Conservation (phyloP, 2,888 invertebrate species). For the Dryobotodes eremita region DNA sequence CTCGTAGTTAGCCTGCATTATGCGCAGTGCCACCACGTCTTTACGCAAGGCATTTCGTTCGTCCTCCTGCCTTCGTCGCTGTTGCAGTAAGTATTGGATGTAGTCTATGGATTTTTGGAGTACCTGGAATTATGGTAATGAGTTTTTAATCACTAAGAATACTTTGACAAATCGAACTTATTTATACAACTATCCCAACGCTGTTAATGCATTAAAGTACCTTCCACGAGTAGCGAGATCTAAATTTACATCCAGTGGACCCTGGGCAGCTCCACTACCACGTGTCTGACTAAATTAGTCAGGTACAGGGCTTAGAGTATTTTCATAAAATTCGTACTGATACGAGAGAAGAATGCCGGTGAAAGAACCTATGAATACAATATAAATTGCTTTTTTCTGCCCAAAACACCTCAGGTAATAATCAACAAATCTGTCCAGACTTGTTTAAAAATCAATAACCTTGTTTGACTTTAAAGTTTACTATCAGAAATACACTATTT, state of each 20-base stretch:
- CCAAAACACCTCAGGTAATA: not conserved
- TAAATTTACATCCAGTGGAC: not conserved
- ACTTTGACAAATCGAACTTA: not conserved
- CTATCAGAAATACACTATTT: conserved; percentile 5
- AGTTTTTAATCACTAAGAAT: conserved; percentile 1
- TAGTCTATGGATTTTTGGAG: conserved; percentile 98
- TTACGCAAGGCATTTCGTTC: conserved; percentile 97
- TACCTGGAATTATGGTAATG: conserved; percentile 86
- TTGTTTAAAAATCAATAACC: conserved; percentile 7
- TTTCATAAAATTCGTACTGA: not conserved
- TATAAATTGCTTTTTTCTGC: not conserved
- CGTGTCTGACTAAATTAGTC: too few relatives aligned
- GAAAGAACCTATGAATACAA: not conserved
- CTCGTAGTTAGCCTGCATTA: conserved; percentile 98
- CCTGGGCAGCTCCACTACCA: not conserved
- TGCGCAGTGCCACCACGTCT: conserved; percentile 97
- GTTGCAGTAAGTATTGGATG: conserved; percentile 97
- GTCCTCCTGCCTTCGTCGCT: conserved; percentile 98
- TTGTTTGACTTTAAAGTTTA: conserved; percentile 7
- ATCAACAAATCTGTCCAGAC: not conserved
- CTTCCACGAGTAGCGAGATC: not conserved
- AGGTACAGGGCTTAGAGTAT: not conserved
- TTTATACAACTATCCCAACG: not conserved
- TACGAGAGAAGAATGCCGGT: not conserved
- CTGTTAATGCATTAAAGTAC: not conserved